Conservation (phyloP, 1,140 invertebrate species). For the Tetragnatha versicolor region DNA sequence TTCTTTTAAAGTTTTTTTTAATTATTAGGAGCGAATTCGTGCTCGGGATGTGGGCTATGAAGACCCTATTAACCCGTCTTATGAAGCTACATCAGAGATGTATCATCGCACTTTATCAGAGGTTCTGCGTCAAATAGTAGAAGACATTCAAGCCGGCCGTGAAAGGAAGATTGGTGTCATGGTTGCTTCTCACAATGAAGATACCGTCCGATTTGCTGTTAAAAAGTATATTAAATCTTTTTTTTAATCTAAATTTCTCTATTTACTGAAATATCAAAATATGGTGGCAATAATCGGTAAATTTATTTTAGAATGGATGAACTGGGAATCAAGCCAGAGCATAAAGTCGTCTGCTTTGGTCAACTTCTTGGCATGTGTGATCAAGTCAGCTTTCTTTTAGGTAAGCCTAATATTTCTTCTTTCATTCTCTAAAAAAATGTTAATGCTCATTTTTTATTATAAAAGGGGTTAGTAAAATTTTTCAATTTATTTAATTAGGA, state of each 20-base stretch:
- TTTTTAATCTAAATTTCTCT: background rate
- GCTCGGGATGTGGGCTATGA: slow-evolving; percentile 89
- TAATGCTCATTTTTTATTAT: background rate
- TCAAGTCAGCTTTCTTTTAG: slow-evolving; percentile 93
- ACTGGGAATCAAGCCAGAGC: slow-evolving; percentile 84
- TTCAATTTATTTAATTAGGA: too few species aligned
- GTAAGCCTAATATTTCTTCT: slow-evolving; percentile 70
- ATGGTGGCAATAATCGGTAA: too few species aligned
- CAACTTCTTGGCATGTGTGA: slow-evolving; percentile 98
- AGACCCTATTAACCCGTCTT: slow-evolving; percentile 92
- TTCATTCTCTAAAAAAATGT: background rate
- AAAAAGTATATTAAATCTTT: slow-evolving; percentile 71
- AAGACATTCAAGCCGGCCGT: slow-evolving; percentile 72
- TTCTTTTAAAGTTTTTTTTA: background rate
- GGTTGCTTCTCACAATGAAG: slow-evolving; percentile 98
- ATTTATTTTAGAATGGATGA: slow-evolving; percentile 81
- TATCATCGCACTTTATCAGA: slow-evolving; percentile 87
- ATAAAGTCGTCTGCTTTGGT: slow-evolving; percentile 96
- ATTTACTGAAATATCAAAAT: too few species aligned
- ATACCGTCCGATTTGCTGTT: slow-evolving; percentile 93
- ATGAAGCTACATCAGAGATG: slow-evolving; percentile 90
- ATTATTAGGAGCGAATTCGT: slow-evolving; percentile 84
- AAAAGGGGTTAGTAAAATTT: too few species aligned
- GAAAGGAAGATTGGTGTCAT: slow-evolving; percentile 89
- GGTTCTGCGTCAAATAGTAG: slow-evolving; percentile 62